Evolutionary conservation across 1,140 invertebrate genomes (phyloP).

Genomic region (Popillia japonica): DNA sequence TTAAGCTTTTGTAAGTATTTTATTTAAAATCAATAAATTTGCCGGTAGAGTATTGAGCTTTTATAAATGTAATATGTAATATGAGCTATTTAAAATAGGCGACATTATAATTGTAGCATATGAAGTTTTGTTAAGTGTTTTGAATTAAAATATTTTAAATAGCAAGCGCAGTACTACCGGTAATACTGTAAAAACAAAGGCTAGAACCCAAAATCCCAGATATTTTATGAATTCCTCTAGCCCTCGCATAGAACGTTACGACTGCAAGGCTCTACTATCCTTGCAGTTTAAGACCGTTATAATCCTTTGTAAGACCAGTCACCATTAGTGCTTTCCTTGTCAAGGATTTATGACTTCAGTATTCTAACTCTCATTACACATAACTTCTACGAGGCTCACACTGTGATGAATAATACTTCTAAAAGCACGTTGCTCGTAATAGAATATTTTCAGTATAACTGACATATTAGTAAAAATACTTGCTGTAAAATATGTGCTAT

Average conservation of each 20-base stretch:
- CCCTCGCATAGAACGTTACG: background rate
- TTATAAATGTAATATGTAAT: too few species aligned
- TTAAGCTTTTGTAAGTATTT: too few species aligned
- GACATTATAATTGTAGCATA: too few species aligned
- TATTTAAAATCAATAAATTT: too few species aligned
- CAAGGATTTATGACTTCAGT: slow-evolving; percentile 39
- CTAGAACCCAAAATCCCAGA: background rate
- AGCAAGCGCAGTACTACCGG: background rate
- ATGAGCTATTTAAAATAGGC: too few species aligned
- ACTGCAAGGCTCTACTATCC: slow-evolving; percentile 25
- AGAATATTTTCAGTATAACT: background rate
- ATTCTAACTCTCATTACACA: slow-evolving; percentile 38
- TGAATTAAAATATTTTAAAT: background rate
- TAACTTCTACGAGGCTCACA: slow-evolving; percentile 9
- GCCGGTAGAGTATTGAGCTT: too few species aligned
- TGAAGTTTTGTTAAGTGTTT: background rate
- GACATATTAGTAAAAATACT: slow-evolving; percentile 10
- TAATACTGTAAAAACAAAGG: slow-evolving; percentile 20
- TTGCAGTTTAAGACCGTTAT: slow-evolving; percentile 39
- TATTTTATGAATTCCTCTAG: slow-evolving; percentile 27
- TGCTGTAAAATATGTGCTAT: background rate
- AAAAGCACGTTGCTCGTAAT: slow-evolving; percentile 1
- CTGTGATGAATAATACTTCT: slow-evolving; percentile 36
- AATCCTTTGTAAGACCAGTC: slow-evolving; percentile 39
- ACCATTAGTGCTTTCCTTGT: slow-evolving; percentile 40